A percentile compares a stretch with the other conserved stretches of the same genome.
Evolutionary conservation across 2,113 vertebrate genomes (phyloP).

Genomic region (Tenrec ecaudatus): DNA sequence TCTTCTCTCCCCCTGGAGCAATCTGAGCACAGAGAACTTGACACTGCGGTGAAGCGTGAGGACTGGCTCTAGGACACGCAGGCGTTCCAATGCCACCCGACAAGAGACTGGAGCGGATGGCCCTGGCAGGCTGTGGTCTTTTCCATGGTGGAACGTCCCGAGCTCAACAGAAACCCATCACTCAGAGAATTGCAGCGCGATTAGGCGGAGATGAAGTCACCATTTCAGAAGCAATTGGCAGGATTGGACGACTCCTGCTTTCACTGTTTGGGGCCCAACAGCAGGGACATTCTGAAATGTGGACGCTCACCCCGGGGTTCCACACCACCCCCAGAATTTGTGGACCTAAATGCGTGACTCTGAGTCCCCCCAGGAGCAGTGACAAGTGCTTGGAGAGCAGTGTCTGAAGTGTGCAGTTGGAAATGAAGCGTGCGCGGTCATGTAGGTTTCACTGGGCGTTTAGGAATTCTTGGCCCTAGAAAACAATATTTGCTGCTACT

Average conservation of each 20-base stretch:
- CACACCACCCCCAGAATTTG: not conserved
- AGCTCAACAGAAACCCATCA: not conserved
- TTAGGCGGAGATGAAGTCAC: not conserved
- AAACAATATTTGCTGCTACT: slow-evolving; percentile 54
- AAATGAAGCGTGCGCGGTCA: not conserved
- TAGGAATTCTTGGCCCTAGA: slow-evolving; percentile 5
- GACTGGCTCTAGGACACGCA: slow-evolving; percentile 62
- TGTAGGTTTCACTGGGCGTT: not conserved
- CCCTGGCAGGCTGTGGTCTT: not conserved
- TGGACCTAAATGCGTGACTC: not conserved
- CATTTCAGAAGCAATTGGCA: not conserved
- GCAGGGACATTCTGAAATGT: not conserved
- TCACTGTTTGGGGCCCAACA: not conserved
- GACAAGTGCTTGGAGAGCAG: not conserved
- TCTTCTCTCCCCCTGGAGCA: slow-evolving; percentile 19
- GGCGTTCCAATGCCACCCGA: not conserved
- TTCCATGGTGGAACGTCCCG: not conserved
- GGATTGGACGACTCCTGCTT: not conserved
- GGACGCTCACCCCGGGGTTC: not conserved
- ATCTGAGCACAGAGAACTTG: slow-evolving; percentile 57
- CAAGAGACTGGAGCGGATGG: slow-evolving; percentile 5
- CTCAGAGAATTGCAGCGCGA: slow-evolving; percentile 36
- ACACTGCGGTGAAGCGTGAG: not conserved
- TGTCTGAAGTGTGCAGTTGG: not conserved
- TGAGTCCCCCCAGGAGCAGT: not conserved